Conservation (phyloP, 2,797 vertebrate genomes). For the Sebastes umbrosus region DNA sequence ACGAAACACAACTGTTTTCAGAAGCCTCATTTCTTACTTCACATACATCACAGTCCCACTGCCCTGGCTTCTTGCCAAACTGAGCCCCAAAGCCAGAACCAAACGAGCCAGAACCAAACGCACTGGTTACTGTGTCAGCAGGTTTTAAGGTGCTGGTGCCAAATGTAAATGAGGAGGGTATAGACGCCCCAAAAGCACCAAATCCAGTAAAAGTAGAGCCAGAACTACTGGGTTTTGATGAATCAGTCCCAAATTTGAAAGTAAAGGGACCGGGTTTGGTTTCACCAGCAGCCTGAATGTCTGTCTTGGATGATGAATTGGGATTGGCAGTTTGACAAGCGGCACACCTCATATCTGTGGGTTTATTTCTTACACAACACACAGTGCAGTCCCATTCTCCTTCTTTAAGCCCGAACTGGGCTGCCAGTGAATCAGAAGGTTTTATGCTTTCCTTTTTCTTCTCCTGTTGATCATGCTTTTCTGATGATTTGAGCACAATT, state of each 20-base stretch:
- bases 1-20: slow-evolving; percentile 66
- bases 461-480: slow-evolving; percentile 59
- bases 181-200: slow-evolving; percentile 73
- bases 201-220: slow-evolving; percentile 70
- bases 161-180: slow-evolving; percentile 79
- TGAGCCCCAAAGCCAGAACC: slow-evolving; percentile 68
- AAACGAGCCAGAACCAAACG: slow-evolving; percentile 59
- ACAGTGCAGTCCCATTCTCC: slow-evolving; percentile 88
- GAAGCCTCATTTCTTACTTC: slow-evolving; percentile 61
- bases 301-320: slow-evolving; percentile 61
- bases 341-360: slow-evolving; percentile 77
- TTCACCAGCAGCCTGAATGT: slow-evolving; percentile 49
- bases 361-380: slow-evolving; percentile 86
- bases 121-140: slow-evolving; percentile 29
- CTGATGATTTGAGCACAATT: slow-evolving; percentile 68
- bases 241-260: slow-evolving; percentile 82
- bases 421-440: slow-evolving; percentile 50
- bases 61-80: slow-evolving; percentile 66
- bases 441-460: slow-evolving; percentile 68
- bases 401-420: slow-evolving; percentile 85
- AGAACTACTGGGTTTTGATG: slow-evolving; percentile 55
- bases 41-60: slow-evolving; percentile 73
- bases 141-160: slow-evolving; percentile 64
- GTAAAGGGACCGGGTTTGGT: slow-evolving; percentile 73
- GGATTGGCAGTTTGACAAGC: slow-evolving; percentile 85